Evolutionary conservation across 2,888 invertebrate species (phyloP), one percentile per base, ranked within the genome.

Genomic region (Acleris emargana): DNA sequence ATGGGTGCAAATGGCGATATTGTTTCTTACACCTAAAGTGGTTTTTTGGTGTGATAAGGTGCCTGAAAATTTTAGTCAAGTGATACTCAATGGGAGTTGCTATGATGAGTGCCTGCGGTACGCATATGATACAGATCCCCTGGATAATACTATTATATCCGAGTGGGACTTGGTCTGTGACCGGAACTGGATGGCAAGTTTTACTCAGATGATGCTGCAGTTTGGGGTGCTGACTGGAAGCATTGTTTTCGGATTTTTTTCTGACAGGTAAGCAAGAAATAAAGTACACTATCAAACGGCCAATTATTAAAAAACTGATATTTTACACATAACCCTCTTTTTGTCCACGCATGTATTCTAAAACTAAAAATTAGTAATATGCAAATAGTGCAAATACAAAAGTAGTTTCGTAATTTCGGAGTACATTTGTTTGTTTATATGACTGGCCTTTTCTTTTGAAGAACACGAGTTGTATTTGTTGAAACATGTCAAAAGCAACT

Each of bases 111-210:
- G 96, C 72, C 69, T 87, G 1, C 74, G 81, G 58, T 93, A 94
- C 71, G 87, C 90, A 1, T 96, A 94, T 73, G 94, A 96, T 72
- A 93, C 93, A 17, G 93, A 88, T 20, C 87, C 94, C 4, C 96
- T 97, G 77, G 86, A 93, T 0, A 94, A 94, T 71, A 96, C 96
- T 0, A 95, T 96, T 11, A 88, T 95, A 20, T 95, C 95, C 0
- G 95, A 97, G 90, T 97, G 96, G 96, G 93, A 94, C 73, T 87
- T 97, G 71, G 93, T 96, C 0, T 97, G 96, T 77, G 93, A 93
- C 0, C 91, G 93, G 25, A 83, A 87, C 0, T 94, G 95, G 86
- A 83, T 96, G 73, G 94, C 95, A 4, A 95, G 95, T 76, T 88
- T 96, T 50, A 95, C 95, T 0, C 97, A 97, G 81, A 95, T 94